A percentile compares a stretch with the other conserved stretches of the same genome.
These are phyloP conservation scores for Epirrita christyi DNA, from an alignment of 2,888 invertebrate species.

Conservation along the genomic window DNA sequence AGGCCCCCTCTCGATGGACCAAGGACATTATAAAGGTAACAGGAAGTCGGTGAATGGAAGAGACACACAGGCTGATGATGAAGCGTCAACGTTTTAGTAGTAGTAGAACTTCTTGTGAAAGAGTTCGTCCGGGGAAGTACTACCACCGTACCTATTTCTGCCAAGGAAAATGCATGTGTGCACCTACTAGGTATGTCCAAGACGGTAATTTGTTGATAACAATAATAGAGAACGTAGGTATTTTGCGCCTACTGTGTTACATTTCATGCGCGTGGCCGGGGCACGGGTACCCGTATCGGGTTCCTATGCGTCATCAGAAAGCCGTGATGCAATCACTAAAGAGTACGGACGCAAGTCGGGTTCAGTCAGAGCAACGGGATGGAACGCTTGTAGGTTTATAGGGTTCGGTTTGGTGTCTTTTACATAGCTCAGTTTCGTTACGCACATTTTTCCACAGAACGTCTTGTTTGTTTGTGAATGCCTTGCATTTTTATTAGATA, in stretches of 20 bases:
- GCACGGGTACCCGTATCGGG: constrained; percentile 47
- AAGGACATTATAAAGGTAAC: too few species aligned
- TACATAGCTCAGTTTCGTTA: constrained; percentile 1
- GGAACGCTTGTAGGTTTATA: constrained; percentile 17
- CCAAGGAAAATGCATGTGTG: too few species aligned
- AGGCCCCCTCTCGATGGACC: too few species aligned
- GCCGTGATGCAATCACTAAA: constrained; percentile 53
- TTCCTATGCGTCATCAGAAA: constrained; percentile 60
- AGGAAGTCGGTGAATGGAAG: too few species aligned
- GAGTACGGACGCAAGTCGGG: constrained; percentile 46
- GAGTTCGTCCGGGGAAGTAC: too few species aligned
- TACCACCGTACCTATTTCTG: too few species aligned
- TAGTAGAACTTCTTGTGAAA: too few species aligned
- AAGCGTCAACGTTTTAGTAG: too few species aligned
- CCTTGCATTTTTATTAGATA: constrained; percentile 11
- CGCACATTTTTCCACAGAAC: not conserved
- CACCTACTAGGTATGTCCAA: too few species aligned
- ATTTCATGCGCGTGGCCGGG: constrained; percentile 31
- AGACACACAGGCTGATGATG: too few species aligned
- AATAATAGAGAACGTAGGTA: constrained; percentile 31
- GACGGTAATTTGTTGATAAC: constrained; percentile 14
- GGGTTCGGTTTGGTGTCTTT: constrained; percentile 11
- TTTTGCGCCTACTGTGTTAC: constrained; percentile 26
- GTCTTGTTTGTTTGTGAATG: constrained; percentile 10
- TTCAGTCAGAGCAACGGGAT: constrained; percentile 41